Evolutionary conservation across 2,113 vertebrate species (phyloP).

Genomic region (Desmodus rotundus): DNA sequence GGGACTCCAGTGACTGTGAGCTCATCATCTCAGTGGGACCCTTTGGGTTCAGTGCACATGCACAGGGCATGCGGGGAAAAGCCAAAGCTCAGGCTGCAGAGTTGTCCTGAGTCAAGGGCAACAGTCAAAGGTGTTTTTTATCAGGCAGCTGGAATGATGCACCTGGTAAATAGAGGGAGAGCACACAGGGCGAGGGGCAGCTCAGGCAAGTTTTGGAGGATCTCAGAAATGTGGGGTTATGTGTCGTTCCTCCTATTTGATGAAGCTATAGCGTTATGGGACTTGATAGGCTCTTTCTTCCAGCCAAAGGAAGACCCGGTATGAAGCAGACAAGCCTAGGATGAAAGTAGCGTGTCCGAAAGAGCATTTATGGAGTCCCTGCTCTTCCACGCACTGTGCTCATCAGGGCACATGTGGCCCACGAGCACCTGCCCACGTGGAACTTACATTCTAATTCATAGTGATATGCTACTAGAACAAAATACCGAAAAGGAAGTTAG

Average conservation of each 20-base stretch:
- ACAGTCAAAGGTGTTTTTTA: neutral
- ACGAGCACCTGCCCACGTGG: neutral
- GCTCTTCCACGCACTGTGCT: neutral
- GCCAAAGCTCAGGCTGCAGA: neutral
- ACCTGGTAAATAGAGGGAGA: neutral
- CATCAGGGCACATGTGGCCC: neutral
- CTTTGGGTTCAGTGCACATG: neutral
- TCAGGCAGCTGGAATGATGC: neutral
- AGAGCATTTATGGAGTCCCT: neutral
- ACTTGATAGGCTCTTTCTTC: accelerated
- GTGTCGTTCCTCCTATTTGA: neutral
- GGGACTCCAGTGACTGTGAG: neutral
- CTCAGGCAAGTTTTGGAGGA: neutral
- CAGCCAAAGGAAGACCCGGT: neutral
- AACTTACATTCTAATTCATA: neutral
- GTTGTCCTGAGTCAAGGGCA: neutral
- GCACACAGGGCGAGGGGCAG: neutral
- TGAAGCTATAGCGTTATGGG: neutral
- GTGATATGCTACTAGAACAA: neutral
- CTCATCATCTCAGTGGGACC: neutral
- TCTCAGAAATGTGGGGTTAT: neutral
- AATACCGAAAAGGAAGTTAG: neutral
- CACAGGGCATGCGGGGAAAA: neutral
- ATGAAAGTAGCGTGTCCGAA: neutral
- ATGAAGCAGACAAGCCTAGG: neutral